These are phyloP conservation scores for Drosophila emarginata DNA, from an alignment of 2,888 invertebrate genomes.

Conservation along the genomic window DNA sequence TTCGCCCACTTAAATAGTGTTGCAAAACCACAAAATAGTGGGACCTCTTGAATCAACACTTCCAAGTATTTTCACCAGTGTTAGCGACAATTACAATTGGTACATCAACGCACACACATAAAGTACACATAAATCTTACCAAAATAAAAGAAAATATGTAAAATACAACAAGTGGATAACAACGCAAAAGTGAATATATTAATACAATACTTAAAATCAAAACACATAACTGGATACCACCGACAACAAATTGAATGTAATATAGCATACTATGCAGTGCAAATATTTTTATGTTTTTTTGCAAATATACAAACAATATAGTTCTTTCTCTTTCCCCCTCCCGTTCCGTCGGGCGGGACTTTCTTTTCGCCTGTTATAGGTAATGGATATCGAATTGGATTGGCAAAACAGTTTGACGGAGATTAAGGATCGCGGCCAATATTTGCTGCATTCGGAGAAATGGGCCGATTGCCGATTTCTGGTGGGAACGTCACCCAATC, in stretches of 20 bases:
- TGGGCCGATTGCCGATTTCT: conserved; percentile 93
- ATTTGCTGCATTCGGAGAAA: conserved; percentile 89
- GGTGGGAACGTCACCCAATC: conserved; percentile 90
- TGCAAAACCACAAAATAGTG: background rate
- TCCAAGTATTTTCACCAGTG: background rate
- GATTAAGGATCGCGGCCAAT: conserved; percentile 88
- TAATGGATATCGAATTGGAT: conserved; percentile 83
- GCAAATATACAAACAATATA: background rate
- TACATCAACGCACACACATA: background rate
- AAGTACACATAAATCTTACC: background rate
- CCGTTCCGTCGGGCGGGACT: too few species aligned
- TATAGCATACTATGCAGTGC: background rate
- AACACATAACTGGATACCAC: background rate
- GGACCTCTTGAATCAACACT: background rate
- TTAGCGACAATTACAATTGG: background rate
- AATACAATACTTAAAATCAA: background rate
- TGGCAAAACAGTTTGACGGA: conserved; percentile 90
- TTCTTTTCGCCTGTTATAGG: background rate
- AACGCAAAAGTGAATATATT: background rate
- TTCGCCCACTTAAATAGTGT: background rate
- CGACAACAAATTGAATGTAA: background rate
- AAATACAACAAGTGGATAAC: conserved; percentile 5
- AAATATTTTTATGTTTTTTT: background rate
- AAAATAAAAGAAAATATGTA: background rate
- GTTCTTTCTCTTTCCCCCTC: background rate